Evolutionary conservation across 2,888 invertebrate genomes (phyloP).

Genomic region (Synergus gifuensis): DNA sequence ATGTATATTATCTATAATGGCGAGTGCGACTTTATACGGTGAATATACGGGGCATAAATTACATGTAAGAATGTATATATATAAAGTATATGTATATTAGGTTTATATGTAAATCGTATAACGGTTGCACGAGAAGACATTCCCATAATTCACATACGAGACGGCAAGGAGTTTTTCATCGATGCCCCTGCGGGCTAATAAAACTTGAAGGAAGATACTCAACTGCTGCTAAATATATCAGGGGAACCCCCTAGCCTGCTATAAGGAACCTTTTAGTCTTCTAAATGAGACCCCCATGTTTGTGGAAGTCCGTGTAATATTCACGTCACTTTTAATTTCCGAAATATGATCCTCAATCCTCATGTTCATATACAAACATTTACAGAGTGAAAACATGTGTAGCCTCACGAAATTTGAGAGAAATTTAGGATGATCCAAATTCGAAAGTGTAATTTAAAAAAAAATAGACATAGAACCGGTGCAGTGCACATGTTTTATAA

Average conservation of each 20-base stretch:
- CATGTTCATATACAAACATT: neutral
- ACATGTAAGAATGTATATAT: neutral
- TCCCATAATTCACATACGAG: slow-evolving; percentile 57
- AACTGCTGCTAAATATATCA: slow-evolving; percentile 53
- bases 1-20: slow-evolving; percentile 4
- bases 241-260: slow-evolving; percentile 45
- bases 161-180: slow-evolving; percentile 63
- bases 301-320: slow-evolving; percentile 26
- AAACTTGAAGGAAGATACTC: slow-evolving; percentile 57
- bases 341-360: neutral
- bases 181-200: slow-evolving; percentile 63
- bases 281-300: slow-evolving; percentile 20
- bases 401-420: neutral
- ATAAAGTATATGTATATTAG: neutral
- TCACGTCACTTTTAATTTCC: slow-evolving; percentile 23
- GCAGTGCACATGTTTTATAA: neutral
- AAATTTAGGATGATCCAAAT: too few species aligned
- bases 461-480: neutral
- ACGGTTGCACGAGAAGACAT: slow-evolving; percentile 56
- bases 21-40: slow-evolving; percentile 6
- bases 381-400: neutral
- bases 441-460: neutral
- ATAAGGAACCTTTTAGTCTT: slow-evolving; percentile 47
- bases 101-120: slow-evolving; percentile 19
- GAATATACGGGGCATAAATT: neutral